These are phyloP conservation scores for Rutpela maculata DNA, from an alignment of 2,888 invertebrate genomes.

Conservation along the genomic window DNA sequence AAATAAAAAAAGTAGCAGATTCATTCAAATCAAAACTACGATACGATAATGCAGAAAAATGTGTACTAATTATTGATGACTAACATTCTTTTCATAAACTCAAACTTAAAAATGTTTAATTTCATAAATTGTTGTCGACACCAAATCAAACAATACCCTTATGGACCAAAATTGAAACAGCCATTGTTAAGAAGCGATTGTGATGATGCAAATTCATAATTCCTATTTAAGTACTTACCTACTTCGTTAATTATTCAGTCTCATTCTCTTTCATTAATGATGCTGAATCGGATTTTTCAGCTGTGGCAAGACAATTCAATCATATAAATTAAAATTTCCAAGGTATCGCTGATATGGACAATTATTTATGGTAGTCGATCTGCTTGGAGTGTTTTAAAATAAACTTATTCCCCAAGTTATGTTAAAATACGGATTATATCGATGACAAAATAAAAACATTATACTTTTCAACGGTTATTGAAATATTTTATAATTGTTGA, in stretches of 20 bases:
- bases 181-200: conserved; percentile 17
- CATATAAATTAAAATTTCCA: background rate
- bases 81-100: too few species aligned
- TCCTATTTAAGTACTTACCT: conserved; percentile 33
- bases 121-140: too few species aligned
- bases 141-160: background rate
- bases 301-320: conserved; percentile 14
- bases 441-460: too few species aligned
- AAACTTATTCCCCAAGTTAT: background rate
- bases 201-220: conserved; percentile 37
- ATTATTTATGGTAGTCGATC: background rate
- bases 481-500: too few species aligned
- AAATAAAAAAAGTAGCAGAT: too few species aligned
- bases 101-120: too few species aligned
- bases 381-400: background rate
- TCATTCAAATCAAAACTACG: too few species aligned
- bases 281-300: conserved; percentile 25
- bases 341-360: background rate
- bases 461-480: too few species aligned
- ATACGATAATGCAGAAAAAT: too few species aligned
- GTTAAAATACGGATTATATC: too few species aligned
- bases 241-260: conserved; percentile 35
- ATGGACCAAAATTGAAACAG: conserved; percentile 14
- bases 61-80: too few species aligned
- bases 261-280: conserved; percentile 15